Evolutionary conservation across 2,888 invertebrate species (phyloP), one percentile per base, ranked within the genome.

Genomic region (Bellardia bayeri): DNA sequence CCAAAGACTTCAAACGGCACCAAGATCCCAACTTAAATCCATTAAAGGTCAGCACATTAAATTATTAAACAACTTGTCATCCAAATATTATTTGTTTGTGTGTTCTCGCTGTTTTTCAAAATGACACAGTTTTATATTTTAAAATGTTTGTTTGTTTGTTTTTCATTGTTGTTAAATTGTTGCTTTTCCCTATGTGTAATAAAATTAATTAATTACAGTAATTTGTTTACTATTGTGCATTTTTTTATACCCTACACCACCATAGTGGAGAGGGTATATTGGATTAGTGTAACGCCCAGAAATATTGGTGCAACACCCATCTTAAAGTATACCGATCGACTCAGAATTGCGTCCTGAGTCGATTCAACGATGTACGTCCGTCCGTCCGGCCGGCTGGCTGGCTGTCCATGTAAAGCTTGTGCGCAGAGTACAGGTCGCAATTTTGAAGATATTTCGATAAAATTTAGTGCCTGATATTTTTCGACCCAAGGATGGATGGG

Each of bases 51-150:
- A 68, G 9, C 68, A 40, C 40, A 42, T 11, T 54, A 58, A 56
- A 13, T 16, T 56, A 16, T 56, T 42, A 23, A 72, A 13, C 13
- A 11, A 33, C 23, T 63, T 51, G 69, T 37, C 51, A 51, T 54
- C 51, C 16, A 51, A 75, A 63, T 45, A 45, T 11, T 7, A 45
- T 2, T 71, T 37, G 37, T 54, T 33, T 54, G 13, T 69, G n/a
- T 40, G 2, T 40, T 5, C 8, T 40, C 40, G 40, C 8, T 40
- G 9, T 58, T 11, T 58, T 5, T n/a, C 16, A 51, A 69, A 69
- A 54, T 71, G 54, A 71, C 71, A 54, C 54, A 71, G 23, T 23
- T 37, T 71, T 54, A 71, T 16, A 71, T n/a, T 71, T 71, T 54
- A 11, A 71, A 51, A 69, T 33, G 30, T 11, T 7, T 72, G 23